Percentiles rank a stretch among this genome's conserved stretches.
Evolutionary conservation across 2,888 invertebrate genomes (phyloP).

Genomic region (Melanophora roralis): DNA sequence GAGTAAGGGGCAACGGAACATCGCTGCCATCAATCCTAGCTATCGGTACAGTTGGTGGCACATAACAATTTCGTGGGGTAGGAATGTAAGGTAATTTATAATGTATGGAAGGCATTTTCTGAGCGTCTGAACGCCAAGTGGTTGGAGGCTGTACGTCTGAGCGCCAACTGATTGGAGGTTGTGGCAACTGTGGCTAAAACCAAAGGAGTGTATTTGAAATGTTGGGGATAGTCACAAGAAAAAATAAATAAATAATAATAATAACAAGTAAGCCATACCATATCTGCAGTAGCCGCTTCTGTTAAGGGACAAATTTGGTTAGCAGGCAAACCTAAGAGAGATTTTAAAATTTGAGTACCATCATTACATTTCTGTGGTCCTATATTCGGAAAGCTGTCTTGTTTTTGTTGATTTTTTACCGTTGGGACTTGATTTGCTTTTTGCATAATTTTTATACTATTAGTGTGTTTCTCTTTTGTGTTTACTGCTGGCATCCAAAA

Average conservation of each 20-base stretch:
- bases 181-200: conserved; percentile 65
- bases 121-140: conserved; percentile 67
- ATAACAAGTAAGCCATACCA: conserved; percentile 44
- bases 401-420: neutral
- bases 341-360: conserved; percentile 43
- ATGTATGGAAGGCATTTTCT: conserved; percentile 25
- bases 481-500: conserved; percentile 65
- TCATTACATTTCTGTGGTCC: conserved; percentile 27
- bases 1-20: conserved; percentile 8
- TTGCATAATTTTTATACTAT: conserved; percentile 16
- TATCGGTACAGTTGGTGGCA: conserved; percentile 8
- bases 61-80: neutral
- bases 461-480: conserved; percentile 56
- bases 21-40: conserved; percentile 1
- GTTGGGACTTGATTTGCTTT: neutral
- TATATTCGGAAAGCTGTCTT: neutral
- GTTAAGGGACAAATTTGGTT: conserved; percentile 1
- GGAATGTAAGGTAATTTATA: conserved; percentile 25
- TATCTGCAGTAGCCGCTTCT: conserved; percentile 30
- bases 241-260: no score
- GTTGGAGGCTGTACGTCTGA: conserved; percentile 68
- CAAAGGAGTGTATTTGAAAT: neutral
- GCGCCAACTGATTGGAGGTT: conserved; percentile 69
- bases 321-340: conserved; percentile 34
- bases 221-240: no score